These are phyloP conservation scores for Xenopus petersii DNA, from an alignment of 2,797 vertebrate species.

Conservation along the genomic window DNA sequence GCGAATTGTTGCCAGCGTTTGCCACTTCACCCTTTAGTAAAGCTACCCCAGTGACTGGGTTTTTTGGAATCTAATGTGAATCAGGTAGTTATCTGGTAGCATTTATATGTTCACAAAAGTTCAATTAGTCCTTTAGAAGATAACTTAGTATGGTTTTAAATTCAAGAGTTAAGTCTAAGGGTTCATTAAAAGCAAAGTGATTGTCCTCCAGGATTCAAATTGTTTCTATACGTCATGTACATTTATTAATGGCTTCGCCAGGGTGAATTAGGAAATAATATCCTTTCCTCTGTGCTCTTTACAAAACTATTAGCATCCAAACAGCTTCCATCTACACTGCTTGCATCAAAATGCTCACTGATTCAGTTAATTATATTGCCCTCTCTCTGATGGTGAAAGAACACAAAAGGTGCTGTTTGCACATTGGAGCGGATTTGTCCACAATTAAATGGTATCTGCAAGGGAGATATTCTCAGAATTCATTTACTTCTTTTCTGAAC, in stretches of 20 bases:
- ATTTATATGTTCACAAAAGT: too few relatives aligned
- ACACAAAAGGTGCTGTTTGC: constrained; percentile 35
- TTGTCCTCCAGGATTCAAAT: not conserved
- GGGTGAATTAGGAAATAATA: constrained; percentile 11
- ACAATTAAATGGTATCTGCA: constrained; percentile 7
- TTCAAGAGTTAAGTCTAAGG: not conserved
- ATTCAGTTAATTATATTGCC: constrained; percentile 30
- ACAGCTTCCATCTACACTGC: constrained; percentile 14
- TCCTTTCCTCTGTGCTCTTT: not conserved
- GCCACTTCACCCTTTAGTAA: too few relatives aligned
- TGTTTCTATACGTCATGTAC: not conserved
- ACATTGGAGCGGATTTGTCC: constrained; percentile 21
- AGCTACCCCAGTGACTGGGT: too few relatives aligned
- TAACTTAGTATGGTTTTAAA: too few relatives aligned
- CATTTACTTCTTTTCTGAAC: constrained; percentile 23
- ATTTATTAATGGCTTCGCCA: constrained; percentile 5
- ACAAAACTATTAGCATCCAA: constrained; percentile 22
- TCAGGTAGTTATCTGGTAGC: too few relatives aligned
- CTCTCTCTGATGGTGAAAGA: constrained; percentile 3
- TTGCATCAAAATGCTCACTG: constrained; percentile 26
- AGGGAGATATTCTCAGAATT: constrained; percentile 32
- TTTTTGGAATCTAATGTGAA: too few relatives aligned
- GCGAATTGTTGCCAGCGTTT: too few relatives aligned
- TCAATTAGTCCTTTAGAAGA: too few relatives aligned
- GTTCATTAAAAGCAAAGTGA: not conserved